These are phyloP conservation scores for Drosophila kambysellisi DNA, from an alignment of 2,888 invertebrate species.

Conservation along the genomic window DNA sequence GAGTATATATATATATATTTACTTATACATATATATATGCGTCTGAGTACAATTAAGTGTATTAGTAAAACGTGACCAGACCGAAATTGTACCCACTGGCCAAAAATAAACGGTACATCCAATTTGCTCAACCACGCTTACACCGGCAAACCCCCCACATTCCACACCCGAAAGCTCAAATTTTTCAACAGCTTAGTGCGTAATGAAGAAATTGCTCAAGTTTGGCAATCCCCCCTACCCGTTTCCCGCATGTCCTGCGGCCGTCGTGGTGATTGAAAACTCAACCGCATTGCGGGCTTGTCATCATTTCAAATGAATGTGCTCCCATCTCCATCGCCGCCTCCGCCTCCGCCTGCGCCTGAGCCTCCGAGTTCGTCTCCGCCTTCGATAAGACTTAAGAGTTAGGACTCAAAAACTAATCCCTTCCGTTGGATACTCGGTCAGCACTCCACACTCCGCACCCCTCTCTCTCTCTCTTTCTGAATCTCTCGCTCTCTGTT, in stretches of 20 bases:
- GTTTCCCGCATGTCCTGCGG: constrained; percentile 49
- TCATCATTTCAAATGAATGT: constrained; percentile 77
- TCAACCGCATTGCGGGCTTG: constrained; percentile 76
- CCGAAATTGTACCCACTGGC: constrained; percentile 69
- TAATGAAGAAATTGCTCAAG: constrained; percentile 77
- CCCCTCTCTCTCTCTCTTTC: background rate
- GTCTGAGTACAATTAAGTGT: constrained; percentile 73
- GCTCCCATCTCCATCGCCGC: constrained; percentile 48
- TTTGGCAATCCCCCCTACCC: constrained; percentile 20
- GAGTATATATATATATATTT: background rate
- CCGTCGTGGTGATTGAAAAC: constrained; percentile 76
- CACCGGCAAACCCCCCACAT: background rate
- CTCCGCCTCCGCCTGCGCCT: constrained; percentile 38
- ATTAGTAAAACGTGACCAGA: constrained; percentile 76
- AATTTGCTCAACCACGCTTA: background rate
- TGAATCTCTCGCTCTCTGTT: background rate
- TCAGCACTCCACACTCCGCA: background rate
- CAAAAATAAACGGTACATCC: constrained; percentile 46
- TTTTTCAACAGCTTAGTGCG: constrained; percentile 70
- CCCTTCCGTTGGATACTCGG: constrained; percentile 57
- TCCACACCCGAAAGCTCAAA: constrained; percentile 37
- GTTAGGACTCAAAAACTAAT: constrained; percentile 67
- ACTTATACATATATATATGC: background rate
- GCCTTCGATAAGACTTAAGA: constrained; percentile 57
- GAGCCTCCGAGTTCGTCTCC: constrained; percentile 34